Percentiles rank a stretch among this genome's conserved stretches.
These are phyloP conservation scores for Drosophila borborema DNA, from an alignment of 2,888 invertebrate genomes.

Conservation along the genomic window DNA sequence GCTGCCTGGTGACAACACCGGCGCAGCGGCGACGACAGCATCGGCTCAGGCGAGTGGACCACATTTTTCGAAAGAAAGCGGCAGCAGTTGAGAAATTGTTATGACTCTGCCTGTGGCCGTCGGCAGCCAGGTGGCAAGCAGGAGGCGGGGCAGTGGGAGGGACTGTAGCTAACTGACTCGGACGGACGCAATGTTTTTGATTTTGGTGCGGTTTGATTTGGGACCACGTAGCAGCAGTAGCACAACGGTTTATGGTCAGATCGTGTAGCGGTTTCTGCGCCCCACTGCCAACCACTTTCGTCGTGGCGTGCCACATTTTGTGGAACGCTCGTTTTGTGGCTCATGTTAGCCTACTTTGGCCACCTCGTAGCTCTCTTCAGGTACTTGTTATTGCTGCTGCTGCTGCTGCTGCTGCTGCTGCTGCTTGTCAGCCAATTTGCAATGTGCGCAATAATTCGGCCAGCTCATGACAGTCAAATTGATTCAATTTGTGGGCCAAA, in stretches of 20 bases:
- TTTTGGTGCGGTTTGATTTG: constrained; percentile 66
- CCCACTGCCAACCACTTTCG: constrained; percentile 62
- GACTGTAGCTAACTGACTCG: constrained; percentile 23
- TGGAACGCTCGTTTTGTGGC: constrained; percentile 41
- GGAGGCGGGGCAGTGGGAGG: constrained; percentile 1
- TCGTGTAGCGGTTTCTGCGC: constrained; percentile 63
- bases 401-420: constrained; percentile 5
- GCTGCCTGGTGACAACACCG: constrained; percentile 55
- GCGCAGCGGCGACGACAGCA: constrained; percentile 26
- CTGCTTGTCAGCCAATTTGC: constrained; percentile 44
- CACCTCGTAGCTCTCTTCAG: constrained; percentile 10
- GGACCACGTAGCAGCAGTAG: constrained; percentile 40
- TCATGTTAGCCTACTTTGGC: constrained; percentile 64
- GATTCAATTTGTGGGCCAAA: constrained; percentile 50
- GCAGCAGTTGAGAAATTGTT: constrained; percentile 56
- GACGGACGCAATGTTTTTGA: constrained; percentile 53
- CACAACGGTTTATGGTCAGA: constrained; percentile 62
- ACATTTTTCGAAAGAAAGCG: constrained; percentile 82
- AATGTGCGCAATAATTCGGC: constrained; percentile 52
- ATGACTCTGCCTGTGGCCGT: constrained; percentile 48
- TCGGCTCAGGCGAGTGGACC: constrained; percentile 68
- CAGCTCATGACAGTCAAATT: constrained; percentile 48
- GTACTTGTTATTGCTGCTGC: constrained; percentile 3
- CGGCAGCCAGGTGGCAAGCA: constrained; percentile 20
- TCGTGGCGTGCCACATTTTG: constrained; percentile 63